Percentiles rank a stretch among this genome's conserved stretches.
These are phyloP conservation scores for Tigriopus japonicus DNA, from an alignment of 1,140 invertebrate species.

Conservation along the genomic window DNA sequence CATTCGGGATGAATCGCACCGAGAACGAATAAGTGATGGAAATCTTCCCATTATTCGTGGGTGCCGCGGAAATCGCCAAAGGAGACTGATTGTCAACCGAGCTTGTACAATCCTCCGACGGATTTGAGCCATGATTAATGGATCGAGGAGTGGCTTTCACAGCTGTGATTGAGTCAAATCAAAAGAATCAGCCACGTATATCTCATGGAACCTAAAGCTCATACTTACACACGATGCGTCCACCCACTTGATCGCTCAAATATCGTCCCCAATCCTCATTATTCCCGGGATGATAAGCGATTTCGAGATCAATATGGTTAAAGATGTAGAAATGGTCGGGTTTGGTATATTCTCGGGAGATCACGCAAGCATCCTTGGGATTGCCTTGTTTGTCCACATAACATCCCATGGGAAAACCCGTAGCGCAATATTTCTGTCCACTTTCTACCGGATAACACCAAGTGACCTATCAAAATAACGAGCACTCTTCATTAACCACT, in stretches of 20 bases:
- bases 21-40: constrained; percentile 69
- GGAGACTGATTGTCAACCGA: constrained; percentile 28
- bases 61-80: constrained; percentile 42
- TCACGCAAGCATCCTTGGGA: constrained; percentile 40
- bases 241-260: constrained; percentile 48
- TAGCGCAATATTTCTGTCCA: constrained; percentile 67
- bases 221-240: constrained; percentile 63
- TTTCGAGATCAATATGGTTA: constrained; percentile 85
- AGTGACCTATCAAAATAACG: constrained; percentile 33
- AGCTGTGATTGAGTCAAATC: constrained; percentile 24
- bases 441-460: constrained; percentile 62
- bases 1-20: constrained; percentile 58
- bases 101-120: constrained; percentile 30
- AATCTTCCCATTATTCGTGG: constrained; percentile 32
- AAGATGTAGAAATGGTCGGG: constrained; percentile 70
- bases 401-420: constrained; percentile 97
- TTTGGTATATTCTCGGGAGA: constrained; percentile 33
- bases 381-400: constrained; percentile 40
- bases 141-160: constrained; percentile 58
- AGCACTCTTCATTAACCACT: neutral
- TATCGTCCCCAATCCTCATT: constrained; percentile 61
- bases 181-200: neutral
- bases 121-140: constrained; percentile 38
- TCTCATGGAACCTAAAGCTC: neutral
- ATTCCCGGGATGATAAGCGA: constrained; percentile 66